Percentiles rank a stretch among this genome's conserved stretches.
Evolutionary conservation across 64 coral and sea anemone species (phyloP).

Genomic region (Dendronephthya gigantea): DNA sequence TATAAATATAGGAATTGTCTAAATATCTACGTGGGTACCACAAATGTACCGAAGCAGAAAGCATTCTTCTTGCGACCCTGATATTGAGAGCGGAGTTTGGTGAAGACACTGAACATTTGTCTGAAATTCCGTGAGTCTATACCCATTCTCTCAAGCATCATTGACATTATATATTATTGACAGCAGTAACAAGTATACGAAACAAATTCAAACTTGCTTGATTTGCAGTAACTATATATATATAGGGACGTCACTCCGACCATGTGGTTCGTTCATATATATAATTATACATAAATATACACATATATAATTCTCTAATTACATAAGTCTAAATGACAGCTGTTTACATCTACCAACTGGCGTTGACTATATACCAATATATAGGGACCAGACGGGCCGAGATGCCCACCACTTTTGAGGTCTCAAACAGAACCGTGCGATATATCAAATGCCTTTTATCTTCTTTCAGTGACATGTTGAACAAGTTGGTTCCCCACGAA

Average conservation of each 20-base stretch:
- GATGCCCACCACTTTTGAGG: too few relatives aligned
- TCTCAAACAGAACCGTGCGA: too few relatives aligned
- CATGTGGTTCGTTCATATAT: too few relatives aligned
- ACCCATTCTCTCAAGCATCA: not conserved
- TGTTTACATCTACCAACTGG: too few relatives aligned
- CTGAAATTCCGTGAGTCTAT: slow-evolving; percentile 10
- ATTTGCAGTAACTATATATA: not conserved
- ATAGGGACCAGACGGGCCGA: too few relatives aligned
- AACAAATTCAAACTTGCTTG: not conserved
- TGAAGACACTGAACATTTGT: not conserved
- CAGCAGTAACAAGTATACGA: too few relatives aligned
- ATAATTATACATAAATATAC: not conserved
- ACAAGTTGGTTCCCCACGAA: not conserved
- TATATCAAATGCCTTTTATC: not conserved
- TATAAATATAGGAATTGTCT: not conserved
- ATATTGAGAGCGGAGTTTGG: slow-evolving; percentile 17
- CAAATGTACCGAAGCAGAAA: not conserved
- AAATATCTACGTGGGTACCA: slow-evolving; percentile 1
- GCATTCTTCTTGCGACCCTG: not conserved
- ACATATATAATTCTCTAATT: too few relatives aligned
- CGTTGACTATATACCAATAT: too few relatives aligned
- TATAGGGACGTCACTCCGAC: not conserved
- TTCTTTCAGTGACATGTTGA: not conserved
- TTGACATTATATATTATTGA: too few relatives aligned
- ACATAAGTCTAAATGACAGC: too few relatives aligned